Evolutionary conservation across 2,888 invertebrate species (phyloP), one percentile per base, ranked within the genome.

Genomic region (Drosophila barbarae): DNA sequence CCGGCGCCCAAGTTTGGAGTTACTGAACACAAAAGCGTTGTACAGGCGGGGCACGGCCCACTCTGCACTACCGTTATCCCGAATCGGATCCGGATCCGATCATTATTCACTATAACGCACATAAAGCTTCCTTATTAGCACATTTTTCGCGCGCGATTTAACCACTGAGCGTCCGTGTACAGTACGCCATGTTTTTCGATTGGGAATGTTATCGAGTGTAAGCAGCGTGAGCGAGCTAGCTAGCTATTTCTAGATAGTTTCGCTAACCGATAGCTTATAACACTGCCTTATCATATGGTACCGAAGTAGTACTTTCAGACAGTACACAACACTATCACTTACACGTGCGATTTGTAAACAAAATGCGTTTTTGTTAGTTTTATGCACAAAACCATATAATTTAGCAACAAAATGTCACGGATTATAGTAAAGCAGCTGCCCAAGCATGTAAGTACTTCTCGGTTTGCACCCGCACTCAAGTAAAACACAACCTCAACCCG

Each of bases 401-500:
- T 49, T 42, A 49, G 28, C 28, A 9, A 44, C 15, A 73, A 63
- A 49, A 81, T 88, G 88, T 97, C 97, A 6, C 92, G 98, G 74
- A 91, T 98, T 73, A 96, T 98, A 77, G 92, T 98, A 0, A 97
- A 97, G 90, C 96, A 97, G 91, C 91, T 98, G 67, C 97, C 97
- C 0, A 95, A 95, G 90, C 93, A 92, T 87, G 97, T 96, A 90
- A 91, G 92, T 90, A 69, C 1, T 18, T 10, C 1, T 7, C 5
- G 1, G n/a, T 35, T 44, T n/a, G 6, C 23, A 13, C 23, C 12
- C 5, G 0, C 2, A 12, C 13, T n/a, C 8, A 8, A 13, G 2
- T 35, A 51, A 49, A 6, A 13, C 15, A 32, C 10, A 23, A 10
- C 10, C 1, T n/a, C 12, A 38, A 42, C 5, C 34, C n/a, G 21